phyloP scores from a whole-genome alignment of 2,888 invertebrate species.

The Apocheima hispidaria region DNA sequence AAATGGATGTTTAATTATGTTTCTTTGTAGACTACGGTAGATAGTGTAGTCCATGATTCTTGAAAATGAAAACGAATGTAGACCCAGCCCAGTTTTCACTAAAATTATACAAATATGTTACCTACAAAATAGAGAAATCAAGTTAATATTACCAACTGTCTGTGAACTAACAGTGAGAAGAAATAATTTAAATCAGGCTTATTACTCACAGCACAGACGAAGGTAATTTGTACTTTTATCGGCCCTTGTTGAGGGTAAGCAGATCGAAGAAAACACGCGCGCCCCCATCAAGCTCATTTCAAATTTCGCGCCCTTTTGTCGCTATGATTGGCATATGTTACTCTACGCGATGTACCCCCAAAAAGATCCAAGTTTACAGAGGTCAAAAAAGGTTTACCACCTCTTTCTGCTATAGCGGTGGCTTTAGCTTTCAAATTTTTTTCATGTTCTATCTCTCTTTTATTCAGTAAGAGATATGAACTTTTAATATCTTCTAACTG shows the following conservation, averaged over 20 bases:
- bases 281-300: background rate
- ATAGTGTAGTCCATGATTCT: constrained; percentile 53
- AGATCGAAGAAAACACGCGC: background rate
- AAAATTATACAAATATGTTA: constrained; percentile 51
- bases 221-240: background rate
- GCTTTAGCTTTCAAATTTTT: constrained; percentile 10
- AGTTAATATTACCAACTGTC: background rate
- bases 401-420: background rate
- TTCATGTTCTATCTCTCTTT: constrained; percentile 42
- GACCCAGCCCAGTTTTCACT: constrained; percentile 59
- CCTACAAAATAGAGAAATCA: background rate
- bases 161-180: background rate
- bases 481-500: constrained; percentile 77
- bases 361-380: background rate
- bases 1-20: constrained; percentile 10
- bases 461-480: constrained; percentile 67
- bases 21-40: constrained; percentile 4
- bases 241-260: background rate
- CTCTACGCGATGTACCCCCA: background rate
- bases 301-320: background rate
- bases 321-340: background rate
- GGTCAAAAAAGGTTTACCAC: background rate
- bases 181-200: background rate
- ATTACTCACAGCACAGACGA: background rate
- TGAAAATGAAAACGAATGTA: constrained; percentile 56